Base-by-base conservation (phyloP, 2,888 invertebrate species). In the Dromius quadrimaculatus region DNA sequence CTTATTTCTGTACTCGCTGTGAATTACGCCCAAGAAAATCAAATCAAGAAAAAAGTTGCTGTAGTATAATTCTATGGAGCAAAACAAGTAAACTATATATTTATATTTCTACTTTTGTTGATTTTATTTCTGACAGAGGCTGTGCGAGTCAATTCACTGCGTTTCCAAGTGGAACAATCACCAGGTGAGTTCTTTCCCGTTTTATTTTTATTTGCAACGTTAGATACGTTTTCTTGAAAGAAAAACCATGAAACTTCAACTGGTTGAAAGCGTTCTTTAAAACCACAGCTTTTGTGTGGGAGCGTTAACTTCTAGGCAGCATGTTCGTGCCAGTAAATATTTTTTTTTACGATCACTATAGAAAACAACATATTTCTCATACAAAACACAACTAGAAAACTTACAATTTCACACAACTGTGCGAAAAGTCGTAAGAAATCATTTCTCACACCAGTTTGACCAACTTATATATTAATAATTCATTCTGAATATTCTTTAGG, bases 151-250 rank as follows among this genome's bases (percentile, higher is more conserved):
- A 28, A 5, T 32, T 15, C 20, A 2, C 4, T 9, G 20, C 45
- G 20, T 45, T 45, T 45, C 20, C 23, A 54, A 54, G 50, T 54
- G 23, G 28, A 54, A 54, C 50, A 54, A 54, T 54, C 50, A 28
- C 50, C 23, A 54, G 50, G 50, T 54, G 59, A 59, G 59, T 59
- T 59, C 20, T 36, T 59, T 59, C 50, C 28, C 34, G 59, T 59
- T 59, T 59, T 59, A 59, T 59, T 59, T n/a, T 59, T 59, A 59
- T 59, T 59, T 36, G 59, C 59, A 59, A 59, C 59, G 59, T 59
- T 59, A 59, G 59, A 34, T 36, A 19, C 23, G 59, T 36, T 59
- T 54, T 59, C 59, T 59, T 59, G 36, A 59, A 59, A 59, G 59
- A 36, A 34, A 54, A 59, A 34, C 59, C 59, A 36, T 59, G 36